Evolutionary conservation across 2,113 vertebrate genomes (phyloP).

Genomic region (Melanostigma gelatinosum): DNA sequence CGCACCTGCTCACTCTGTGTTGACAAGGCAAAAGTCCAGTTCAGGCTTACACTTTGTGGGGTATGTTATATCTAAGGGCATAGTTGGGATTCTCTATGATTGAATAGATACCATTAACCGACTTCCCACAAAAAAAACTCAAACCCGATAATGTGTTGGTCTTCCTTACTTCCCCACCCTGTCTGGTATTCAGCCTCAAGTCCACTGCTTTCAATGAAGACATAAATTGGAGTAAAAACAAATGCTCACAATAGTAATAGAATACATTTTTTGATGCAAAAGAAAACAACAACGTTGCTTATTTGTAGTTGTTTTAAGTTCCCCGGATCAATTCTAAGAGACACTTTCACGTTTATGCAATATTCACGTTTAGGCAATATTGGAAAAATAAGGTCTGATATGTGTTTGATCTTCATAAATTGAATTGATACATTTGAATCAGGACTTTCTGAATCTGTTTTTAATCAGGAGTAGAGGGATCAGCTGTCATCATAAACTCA

Average conservation of each 20-base stretch:
- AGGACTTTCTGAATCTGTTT: neutral
- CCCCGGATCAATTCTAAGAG: neutral
- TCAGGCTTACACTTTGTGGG: neutral
- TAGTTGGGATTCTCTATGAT: neutral
- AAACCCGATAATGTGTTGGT: neutral
- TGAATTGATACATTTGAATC: neutral
- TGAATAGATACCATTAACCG: no score
- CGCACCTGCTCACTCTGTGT: neutral
- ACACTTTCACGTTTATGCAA: neutral
- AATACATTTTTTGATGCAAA: neutral
- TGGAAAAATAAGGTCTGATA: no score
- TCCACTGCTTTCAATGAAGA: neutral
- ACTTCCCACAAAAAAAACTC: neutral
- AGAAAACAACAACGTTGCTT: neutral
- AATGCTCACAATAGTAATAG: no score
- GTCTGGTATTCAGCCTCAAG: neutral
- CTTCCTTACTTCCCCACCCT: no score
- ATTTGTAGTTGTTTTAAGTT: neutral
- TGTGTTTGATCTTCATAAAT: neutral
- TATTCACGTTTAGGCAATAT: neutral
- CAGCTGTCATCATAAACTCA: neutral
- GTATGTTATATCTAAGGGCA: neutral
- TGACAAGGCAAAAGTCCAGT: slow-evolving; percentile 43
- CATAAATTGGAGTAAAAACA: neutral
- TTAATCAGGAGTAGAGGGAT: neutral